Evolutionary conservation across 1,140 invertebrate genomes (phyloP), one percentile per base, ranked within the genome.

Genomic region (Drosophila seguyi): DNA sequence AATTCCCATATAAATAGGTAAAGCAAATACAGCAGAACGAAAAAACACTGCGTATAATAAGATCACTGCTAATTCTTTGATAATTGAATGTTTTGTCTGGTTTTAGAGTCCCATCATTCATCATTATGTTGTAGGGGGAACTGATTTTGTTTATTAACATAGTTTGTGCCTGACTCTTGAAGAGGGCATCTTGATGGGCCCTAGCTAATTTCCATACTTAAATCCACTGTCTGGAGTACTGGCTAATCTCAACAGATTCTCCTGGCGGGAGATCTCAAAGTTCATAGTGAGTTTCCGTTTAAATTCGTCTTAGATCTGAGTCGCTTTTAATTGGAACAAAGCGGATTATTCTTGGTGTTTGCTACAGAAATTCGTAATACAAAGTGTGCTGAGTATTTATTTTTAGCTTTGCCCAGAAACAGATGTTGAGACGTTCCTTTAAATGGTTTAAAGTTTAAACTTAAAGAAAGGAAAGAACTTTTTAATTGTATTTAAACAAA

Each of bases 301-400:
- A n/a, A 52, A 18, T 65, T 41, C 27, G n/a, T 41, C 22, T 36
- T 29, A 25, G 29, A 53, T 36, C 38, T 29, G 22, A 44, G 11
- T 22, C 38, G 45, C 42, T 63, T 53, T 69, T 52, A 69, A 36
- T 69, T 69, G 61, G 38, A 69, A 53, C 27, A 27, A 52, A 52
- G 38, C 47, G 50, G 61, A 44, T 27, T 44, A 36, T 53, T 66
- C 29, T 20, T 42, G 59, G 38, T 34, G 6, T 18, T 1, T 10
- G 0, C 0, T 3, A 31, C 38, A 6, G 2, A 25, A 61, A 6
- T n/a, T 18, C 3, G 25, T 13, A 6, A 27, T 11, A 41, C 8
- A 16, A 18, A 48, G 25, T n/a, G 18, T n/a, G n/a, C 1, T 6
- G 14, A 27, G 16, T 22, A 6, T 0, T 22, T 63, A 60, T 59